Percentiles rank a stretch among this genome's conserved stretches.
Conservation (phyloP, 2,797 vertebrate genomes). For the Catamblyrhynchus diadema region DNA sequence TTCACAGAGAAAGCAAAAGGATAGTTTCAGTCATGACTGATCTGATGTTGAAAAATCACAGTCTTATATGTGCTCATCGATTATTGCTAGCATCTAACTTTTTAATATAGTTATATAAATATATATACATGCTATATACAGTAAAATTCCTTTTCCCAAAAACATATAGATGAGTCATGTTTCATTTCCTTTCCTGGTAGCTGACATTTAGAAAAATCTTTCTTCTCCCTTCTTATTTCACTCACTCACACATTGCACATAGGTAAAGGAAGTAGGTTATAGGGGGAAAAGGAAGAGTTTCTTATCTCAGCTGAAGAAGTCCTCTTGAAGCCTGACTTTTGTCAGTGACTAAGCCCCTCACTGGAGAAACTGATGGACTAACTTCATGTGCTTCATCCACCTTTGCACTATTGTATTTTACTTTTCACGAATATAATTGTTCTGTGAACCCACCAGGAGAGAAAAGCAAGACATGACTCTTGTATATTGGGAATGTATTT, state of each 20-base stretch:
- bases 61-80: neutral
- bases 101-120: neutral
- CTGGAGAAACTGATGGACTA: neutral
- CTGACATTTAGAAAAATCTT: neutral
- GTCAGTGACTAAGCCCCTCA: neutral
- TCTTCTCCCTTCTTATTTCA: neutral
- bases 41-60: neutral
- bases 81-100: neutral
- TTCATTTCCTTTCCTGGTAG: neutral
- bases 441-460: neutral
- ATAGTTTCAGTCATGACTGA: neutral
- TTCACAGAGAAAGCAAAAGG: neutral
- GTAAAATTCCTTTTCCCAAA: neutral
- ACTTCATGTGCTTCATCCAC: neutral
- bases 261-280: neutral
- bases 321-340: neutral
- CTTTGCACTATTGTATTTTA: neutral
- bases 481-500: neutral
- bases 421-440: neutral
- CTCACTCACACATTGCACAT: neutral
- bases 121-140: no score
- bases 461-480: neutral
- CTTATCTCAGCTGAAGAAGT: neutral
- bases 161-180: neutral
- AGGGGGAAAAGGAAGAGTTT: rapidly evolving